Percentiles rank a stretch among this genome's conserved stretches.
Evolutionary conservation across 1,140 invertebrate species (phyloP).

Genomic region (Phymorhynchus buccinoides): DNA sequence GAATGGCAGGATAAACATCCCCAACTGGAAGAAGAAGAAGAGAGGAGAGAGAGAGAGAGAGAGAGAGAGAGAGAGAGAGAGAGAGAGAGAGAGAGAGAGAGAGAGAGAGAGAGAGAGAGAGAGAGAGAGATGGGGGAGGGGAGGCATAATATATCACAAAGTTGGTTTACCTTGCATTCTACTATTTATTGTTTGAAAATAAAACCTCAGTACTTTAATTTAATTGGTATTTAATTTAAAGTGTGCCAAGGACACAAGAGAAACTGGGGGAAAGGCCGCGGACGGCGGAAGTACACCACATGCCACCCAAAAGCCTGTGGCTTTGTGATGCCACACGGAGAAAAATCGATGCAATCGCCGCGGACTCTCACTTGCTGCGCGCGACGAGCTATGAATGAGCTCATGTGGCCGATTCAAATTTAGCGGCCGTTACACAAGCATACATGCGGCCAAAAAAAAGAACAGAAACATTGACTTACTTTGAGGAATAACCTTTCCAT

Average conservation of each 20-base stretch:
- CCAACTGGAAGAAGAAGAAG: too few relatives aligned
- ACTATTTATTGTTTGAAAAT: too few relatives aligned
- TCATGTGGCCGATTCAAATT: not conserved
- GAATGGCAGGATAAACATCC: too few relatives aligned
- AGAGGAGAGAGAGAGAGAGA: constrained; percentile 25
- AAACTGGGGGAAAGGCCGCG: not conserved
- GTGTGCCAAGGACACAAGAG: constrained; percentile 3
- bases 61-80: constrained; percentile 46
- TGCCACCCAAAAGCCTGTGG: too few relatives aligned
- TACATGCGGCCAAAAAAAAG: not conserved
- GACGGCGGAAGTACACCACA: not conserved
- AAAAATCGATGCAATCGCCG: constrained; percentile 14
- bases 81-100: constrained; percentile 21
- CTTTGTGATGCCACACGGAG: too few relatives aligned
- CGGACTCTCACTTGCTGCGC: not conserved
- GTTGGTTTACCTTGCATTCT: too few relatives aligned
- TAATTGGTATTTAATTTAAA: not conserved
- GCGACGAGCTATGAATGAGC: not conserved
- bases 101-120: not conserved
- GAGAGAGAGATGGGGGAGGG: not conserved
- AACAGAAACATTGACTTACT: constrained; percentile 46
- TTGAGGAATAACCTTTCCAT: constrained; percentile 62
- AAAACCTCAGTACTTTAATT: too few relatives aligned
- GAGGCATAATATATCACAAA: too few relatives aligned
- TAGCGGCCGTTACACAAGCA: not conserved